Evolutionary conservation across 2,797 vertebrate genomes (phyloP), one percentile per base, ranked within the genome.

Genomic region (Semotilus atromaculatus): DNA sequence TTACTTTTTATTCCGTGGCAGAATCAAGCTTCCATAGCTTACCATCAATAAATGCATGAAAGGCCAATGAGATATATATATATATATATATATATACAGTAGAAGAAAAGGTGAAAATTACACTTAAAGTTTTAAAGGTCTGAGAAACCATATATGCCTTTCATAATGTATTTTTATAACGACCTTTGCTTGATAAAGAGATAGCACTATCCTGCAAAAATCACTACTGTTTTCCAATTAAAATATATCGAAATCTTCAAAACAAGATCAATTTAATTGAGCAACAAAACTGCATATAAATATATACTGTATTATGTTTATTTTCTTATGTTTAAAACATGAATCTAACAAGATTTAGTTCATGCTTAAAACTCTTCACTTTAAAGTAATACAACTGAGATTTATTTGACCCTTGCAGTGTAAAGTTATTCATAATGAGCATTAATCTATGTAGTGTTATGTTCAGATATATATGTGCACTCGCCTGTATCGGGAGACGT

Each of bases 401-500:
- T 2, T n/a, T 23, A 3, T 14, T 16, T 36, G 53, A 14, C 48
- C 55, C 21, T 14, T 36, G 29, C 29, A 34, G 48, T 51, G 16
- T 74, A 14, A 75, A 75, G 31, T n/a, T 8, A 36, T 36, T 55
- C 19, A 36, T 36, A 14, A 16, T 36, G 14, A 55, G 31, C 73
- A 55, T 36, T 36, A 34, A 55, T 5, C 19, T 36, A 0, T 51
- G 10, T 55, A 29, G 14, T 48, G 7, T 45, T 34, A 36, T 36
- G 60, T n/a, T n/a, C 6, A n/a, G 4, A 2, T 36, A 31, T 1
- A 26, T 34, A 83, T 64, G 64, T 5, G 26, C 5, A 73, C 80
- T 89, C 96, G 96, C 98, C 96, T 90, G 95, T 94, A 43, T 96
- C 96, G 2, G 96, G 92, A 0, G 92, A 90, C 16, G 96, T 93